Evolutionary conservation across 2,797 vertebrate genomes (phyloP).

Genomic region (Zenarchopterus dispar): DNA sequence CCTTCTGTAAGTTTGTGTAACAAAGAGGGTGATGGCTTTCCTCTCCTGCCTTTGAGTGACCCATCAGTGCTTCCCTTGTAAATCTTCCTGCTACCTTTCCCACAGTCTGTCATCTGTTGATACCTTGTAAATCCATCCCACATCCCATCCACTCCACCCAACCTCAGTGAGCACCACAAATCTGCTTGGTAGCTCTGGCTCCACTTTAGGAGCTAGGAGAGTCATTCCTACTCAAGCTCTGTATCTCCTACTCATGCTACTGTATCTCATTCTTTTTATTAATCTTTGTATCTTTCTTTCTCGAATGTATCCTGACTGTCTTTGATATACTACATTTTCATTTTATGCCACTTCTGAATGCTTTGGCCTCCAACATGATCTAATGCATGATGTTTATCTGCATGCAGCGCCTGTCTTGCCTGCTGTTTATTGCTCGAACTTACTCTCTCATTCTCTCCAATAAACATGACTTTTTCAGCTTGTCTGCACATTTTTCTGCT

Average conservation of each 20-base stretch:
- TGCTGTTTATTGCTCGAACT: slow-evolving; percentile 38
- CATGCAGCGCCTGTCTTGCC: slow-evolving; percentile 30
- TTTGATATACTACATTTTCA: slow-evolving; percentile 18
- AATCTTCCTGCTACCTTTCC: slow-evolving; percentile 29
- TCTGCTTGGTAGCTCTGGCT: slow-evolving; percentile 40
- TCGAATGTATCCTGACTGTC: slow-evolving; percentile 12
- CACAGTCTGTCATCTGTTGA: slow-evolving; percentile 4
- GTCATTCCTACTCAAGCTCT: slow-evolving; percentile 35
- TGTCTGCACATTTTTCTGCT: slow-evolving; percentile 37
- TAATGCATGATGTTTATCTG: slow-evolving; percentile 23
- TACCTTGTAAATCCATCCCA: slow-evolving; percentile 1
- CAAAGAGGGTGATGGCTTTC: slow-evolving; percentile 21
- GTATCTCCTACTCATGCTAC: too few relatives aligned
- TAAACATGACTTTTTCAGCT: slow-evolving; percentile 45
- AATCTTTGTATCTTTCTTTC: slow-evolving; percentile 22
- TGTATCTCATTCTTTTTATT: slow-evolving; percentile 16
- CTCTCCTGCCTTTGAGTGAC: neutral
- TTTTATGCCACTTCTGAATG: slow-evolving; percentile 14
- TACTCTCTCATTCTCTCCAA: slow-evolving; percentile 34
- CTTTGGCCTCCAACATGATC: slow-evolving; percentile 20
- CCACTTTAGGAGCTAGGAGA: slow-evolving; percentile 27
- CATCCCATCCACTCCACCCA: slow-evolving; percentile 16
- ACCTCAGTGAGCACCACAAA: slow-evolving; percentile 36
- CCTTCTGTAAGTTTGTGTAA: slow-evolving; percentile 33
- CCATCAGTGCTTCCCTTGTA: slow-evolving; percentile 29